These are phyloP conservation scores for Coreius guichenoti DNA, from an alignment of 2,797 vertebrate species.

Conservation along the genomic window DNA sequence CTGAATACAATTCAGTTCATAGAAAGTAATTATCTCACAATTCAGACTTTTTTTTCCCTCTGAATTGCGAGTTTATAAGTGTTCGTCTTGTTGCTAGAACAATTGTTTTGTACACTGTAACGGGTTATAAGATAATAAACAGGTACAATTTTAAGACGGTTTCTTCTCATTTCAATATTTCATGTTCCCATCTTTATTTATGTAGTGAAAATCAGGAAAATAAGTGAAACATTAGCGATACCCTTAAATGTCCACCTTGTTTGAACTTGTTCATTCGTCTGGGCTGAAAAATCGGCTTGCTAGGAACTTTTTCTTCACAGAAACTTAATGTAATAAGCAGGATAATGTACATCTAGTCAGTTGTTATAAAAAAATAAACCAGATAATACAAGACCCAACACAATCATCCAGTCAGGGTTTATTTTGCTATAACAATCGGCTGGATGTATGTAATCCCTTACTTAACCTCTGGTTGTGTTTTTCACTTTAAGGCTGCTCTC, in stretches of 20 bases:
- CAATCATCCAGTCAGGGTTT: neutral
- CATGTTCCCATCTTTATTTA: neutral
- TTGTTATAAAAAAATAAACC: neutral
- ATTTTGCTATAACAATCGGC: neutral
- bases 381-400: neutral
- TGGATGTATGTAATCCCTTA: neutral
- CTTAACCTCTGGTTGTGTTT: neutral
- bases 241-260: neutral
- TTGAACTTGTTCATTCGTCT: neutral
- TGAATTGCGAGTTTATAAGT: neutral
- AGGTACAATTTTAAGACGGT: neutral
- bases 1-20: neutral
- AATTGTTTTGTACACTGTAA: neutral
- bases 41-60: neutral
- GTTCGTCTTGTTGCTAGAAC: neutral
- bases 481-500: constrained; percentile 81
- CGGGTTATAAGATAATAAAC: neutral
- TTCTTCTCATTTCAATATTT: neutral
- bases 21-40: no score
- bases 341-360: neutral
- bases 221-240: neutral
- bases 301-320: neutral
- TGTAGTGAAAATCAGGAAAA: neutral
- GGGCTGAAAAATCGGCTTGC: neutral
- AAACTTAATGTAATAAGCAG: neutral